These are phyloP conservation scores for Drosophila stalkeri DNA, from an alignment of 2,888 invertebrate genomes.

Conservation along the genomic window DNA sequence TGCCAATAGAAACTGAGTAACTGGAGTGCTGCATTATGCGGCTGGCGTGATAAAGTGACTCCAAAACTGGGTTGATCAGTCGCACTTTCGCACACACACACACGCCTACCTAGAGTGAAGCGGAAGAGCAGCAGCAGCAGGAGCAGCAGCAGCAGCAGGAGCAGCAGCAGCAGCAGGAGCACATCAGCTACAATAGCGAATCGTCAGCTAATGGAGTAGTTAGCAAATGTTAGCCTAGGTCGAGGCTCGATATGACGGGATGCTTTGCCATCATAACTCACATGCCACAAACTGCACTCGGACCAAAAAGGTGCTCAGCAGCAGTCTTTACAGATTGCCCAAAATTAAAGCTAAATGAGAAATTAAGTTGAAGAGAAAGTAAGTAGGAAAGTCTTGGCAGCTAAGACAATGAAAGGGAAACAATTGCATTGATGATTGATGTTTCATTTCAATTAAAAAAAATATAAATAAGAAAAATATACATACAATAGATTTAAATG, in stretches of 20 bases:
- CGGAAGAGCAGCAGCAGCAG: too few species aligned
- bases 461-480: too few species aligned
- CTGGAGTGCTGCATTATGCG: constrained; percentile 66
- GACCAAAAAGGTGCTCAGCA: not conserved
- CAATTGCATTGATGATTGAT: too few species aligned
- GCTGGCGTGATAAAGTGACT: constrained; percentile 74
- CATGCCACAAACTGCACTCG: not conserved
- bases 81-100: constrained; percentile 1
- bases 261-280: not conserved
- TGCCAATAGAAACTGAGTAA: constrained; percentile 59
- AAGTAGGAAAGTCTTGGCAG: not conserved
- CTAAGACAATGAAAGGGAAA: not conserved
- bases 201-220: constrained; percentile 9
- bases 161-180: not conserved
- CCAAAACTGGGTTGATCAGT: constrained; percentile 70
- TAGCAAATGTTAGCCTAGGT: constrained; percentile 3
- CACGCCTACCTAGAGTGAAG: not conserved
- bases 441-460: too few species aligned
- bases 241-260: not conserved
- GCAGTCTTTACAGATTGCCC: not conserved
- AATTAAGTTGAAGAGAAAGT: not conserved
- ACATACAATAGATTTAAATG: too few species aligned
- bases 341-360: not conserved
- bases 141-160: too few species aligned
- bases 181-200: not conserved